These are phyloP conservation scores for Nothobranchius furzeri DNA, from an alignment of 2,113 vertebrate species.

Conservation along the genomic window DNA sequence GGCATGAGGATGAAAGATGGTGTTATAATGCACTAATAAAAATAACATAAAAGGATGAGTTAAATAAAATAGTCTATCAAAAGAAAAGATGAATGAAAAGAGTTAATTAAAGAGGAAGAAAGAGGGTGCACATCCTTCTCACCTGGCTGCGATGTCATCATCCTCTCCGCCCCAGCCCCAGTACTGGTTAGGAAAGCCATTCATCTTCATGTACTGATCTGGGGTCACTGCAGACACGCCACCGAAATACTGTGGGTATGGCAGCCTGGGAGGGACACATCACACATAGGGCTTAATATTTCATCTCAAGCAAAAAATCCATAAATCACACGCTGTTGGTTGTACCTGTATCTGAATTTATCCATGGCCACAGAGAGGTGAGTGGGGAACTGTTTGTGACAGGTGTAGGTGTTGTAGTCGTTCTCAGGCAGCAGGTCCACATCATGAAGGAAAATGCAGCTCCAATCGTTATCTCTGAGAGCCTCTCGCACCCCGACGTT, in stretches of 20 bases:
- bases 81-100: constrained; percentile 14
- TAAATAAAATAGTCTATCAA: not conserved
- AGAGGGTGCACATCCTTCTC: constrained; percentile 39
- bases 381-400: constrained; percentile 88
- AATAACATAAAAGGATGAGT: constrained; percentile 32
- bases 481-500: constrained; percentile 95
- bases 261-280: constrained; percentile 80
- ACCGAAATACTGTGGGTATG: constrained; percentile 92
- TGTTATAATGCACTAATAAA: constrained; percentile 15
- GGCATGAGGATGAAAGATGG: constrained; percentile 54
- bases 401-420: constrained; percentile 93
- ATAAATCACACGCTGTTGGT: not conserved
- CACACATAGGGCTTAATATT: not conserved
- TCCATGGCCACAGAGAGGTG: constrained; percentile 96
- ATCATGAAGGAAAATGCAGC: constrained; percentile 93
- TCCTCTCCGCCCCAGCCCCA: constrained; percentile 97
- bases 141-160: constrained; percentile 93
- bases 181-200: constrained; percentile 94
- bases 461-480: constrained; percentile 92
- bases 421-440: constrained; percentile 95
- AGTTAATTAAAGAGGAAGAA: constrained; percentile 5
- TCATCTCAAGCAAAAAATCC: no score
- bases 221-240: constrained; percentile 93
- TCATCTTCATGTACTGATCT: constrained; percentile 95
- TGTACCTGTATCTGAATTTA: constrained; percentile 92